Evolutionary conservation across 1,140 invertebrate species (phyloP).

Genomic region (Drosophila bipectinata): DNA sequence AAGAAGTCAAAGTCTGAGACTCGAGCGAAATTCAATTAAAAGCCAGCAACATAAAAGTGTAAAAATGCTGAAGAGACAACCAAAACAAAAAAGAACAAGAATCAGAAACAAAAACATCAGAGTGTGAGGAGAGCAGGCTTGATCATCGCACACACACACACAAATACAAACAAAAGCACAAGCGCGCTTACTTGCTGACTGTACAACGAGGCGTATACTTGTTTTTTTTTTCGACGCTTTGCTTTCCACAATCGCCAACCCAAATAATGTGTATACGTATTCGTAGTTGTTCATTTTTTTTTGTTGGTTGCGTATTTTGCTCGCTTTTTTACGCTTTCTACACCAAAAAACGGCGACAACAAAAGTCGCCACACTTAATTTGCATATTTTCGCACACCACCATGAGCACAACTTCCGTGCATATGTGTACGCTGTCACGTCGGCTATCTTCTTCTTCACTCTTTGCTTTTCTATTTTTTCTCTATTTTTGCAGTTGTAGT

Average conservation of each 20-base stretch:
- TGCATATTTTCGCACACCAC: constrained; percentile 74
- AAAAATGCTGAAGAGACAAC: constrained; percentile 67
- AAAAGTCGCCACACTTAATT: constrained; percentile 79
- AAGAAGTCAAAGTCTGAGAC: constrained; percentile 63
- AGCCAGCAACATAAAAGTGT: constrained; percentile 72
- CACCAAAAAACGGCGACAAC: constrained; percentile 52
- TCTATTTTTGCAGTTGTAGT: constrained; percentile 4
- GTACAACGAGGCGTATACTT: constrained; percentile 77
- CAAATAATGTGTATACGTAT: constrained; percentile 63
- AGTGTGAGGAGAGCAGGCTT: constrained; percentile 37
- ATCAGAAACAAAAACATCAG: constrained; percentile 26
- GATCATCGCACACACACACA: constrained; percentile 31
- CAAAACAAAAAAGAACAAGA: constrained; percentile 20
- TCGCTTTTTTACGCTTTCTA: constrained; percentile 76
- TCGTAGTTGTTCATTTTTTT: background rate
- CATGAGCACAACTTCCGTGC: constrained; percentile 44
- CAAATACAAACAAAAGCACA: constrained; percentile 8
- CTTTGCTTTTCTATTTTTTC: constrained; percentile 40
- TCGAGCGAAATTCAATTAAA: constrained; percentile 76
- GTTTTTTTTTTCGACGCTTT: constrained; percentile 71
- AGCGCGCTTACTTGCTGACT: constrained; percentile 44
- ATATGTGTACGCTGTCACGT: constrained; percentile 63
- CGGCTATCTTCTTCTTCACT: constrained; percentile 61
- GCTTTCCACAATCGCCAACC: constrained; percentile 64
- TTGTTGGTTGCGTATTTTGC: constrained; percentile 16